Conservation (phyloP, 2,113 vertebrate species). For the Patagioenas fasciata region DNA sequence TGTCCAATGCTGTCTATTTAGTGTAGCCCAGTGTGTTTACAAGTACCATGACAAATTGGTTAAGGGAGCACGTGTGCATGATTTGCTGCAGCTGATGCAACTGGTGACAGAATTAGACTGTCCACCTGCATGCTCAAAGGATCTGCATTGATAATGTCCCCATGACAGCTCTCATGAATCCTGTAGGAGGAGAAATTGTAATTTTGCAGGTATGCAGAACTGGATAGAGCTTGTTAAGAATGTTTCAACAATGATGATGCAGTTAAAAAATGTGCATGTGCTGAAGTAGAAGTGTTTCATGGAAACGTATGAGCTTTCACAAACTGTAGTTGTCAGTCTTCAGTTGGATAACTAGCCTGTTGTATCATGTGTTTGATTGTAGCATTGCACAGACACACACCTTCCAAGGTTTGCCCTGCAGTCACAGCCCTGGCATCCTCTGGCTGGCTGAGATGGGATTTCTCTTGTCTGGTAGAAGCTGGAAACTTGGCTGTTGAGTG, state of each 20-base stretch:
- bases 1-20: background rate
- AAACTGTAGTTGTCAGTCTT: background rate
- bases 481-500: background rate
- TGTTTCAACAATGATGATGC: background rate
- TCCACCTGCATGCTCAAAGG: background rate
- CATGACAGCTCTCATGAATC: background rate
- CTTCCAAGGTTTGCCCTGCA: background rate
- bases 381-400: background rate
- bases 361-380: background rate
- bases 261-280: background rate
- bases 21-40: background rate
- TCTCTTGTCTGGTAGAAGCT: background rate
- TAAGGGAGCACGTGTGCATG: rapidly evolving
- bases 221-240: background rate
- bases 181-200: background rate
- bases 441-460: background rate
- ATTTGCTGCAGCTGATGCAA: background rate
- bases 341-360: background rate
- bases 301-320: background rate
- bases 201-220: background rate
- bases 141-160: background rate
- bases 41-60: background rate
- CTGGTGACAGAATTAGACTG: background rate
- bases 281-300: background rate
- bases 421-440: background rate